phyloP scores from a whole-genome alignment of 2,113 vertebrate species.

The Lophotis ruficrista region DNA sequence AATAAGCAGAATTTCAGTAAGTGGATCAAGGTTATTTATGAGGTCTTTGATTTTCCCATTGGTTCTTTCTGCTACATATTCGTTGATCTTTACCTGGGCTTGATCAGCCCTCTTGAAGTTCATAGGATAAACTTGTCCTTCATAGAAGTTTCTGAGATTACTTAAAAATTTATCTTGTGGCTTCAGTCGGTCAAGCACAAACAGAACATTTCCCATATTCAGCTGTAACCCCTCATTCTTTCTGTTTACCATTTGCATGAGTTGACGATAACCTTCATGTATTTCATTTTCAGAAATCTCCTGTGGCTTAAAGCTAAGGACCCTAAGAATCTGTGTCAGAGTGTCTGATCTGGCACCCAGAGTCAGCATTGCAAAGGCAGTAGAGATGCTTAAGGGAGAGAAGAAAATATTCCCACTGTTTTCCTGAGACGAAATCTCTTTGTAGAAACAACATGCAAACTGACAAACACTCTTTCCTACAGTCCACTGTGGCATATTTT shows the following conservation, averaged over 20 bases:
- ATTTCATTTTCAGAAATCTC: constrained; percentile 65
- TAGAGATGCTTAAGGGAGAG: constrained; percentile 82
- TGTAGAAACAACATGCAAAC: constrained; percentile 83
- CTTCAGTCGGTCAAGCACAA: constrained; percentile 69
- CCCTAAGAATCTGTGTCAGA: constrained; percentile 77
- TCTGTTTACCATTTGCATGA: constrained; percentile 74
- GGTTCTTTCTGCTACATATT: constrained; percentile 79
- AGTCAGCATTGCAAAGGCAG: constrained; percentile 80
- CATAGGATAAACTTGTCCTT: constrained; percentile 73
- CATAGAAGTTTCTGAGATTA: constrained; percentile 69
- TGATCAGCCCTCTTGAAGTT: constrained; percentile 75
- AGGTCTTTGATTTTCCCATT: constrained; percentile 80
- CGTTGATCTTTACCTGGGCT: constrained; percentile 78
- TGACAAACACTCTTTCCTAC: constrained; percentile 20
- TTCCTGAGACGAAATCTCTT: constrained; percentile 60
- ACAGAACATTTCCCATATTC: constrained; percentile 76
- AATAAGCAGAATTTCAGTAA: constrained; percentile 81
- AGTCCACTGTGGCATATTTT: not conserved
- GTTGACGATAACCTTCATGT: constrained; percentile 77
- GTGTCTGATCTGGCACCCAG: constrained; percentile 80
- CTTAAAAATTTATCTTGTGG: constrained; percentile 71
- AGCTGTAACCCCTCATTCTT: constrained; percentile 67
- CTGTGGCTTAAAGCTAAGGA: constrained; percentile 73
- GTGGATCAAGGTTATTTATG: constrained; percentile 74
- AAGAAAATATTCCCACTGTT: constrained; percentile 78